Conservation (phyloP, 2,888 invertebrate species). For the Drosophila paramelanica region DNA sequence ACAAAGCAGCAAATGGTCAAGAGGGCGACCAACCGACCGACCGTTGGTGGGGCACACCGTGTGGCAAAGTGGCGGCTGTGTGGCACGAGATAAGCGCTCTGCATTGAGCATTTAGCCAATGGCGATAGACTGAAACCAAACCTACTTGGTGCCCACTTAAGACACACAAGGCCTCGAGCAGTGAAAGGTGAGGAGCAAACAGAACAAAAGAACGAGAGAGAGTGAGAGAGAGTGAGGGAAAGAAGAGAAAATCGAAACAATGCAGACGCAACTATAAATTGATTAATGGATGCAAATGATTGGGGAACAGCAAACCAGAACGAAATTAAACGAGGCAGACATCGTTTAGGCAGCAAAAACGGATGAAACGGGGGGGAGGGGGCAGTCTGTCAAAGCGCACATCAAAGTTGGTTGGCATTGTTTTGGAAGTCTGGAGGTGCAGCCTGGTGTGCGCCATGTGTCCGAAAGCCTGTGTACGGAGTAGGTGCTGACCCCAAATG, state of each 20-base stretch:
- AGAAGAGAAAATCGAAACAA: conserved; percentile 20
- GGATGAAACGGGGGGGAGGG: neutral
- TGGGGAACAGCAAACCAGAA: conserved; percentile 74
- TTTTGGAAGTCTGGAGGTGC: conserved; percentile 47
- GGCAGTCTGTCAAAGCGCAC: conserved; percentile 48
- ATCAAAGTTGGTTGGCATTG: conserved; percentile 64
- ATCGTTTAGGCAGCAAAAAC: neutral
- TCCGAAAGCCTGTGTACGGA: conserved; percentile 24
- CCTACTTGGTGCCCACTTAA: conserved; percentile 74
- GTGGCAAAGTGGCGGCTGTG: conserved; percentile 61
- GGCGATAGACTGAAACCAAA: conserved; percentile 54
- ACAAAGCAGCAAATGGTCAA: conserved; percentile 63
- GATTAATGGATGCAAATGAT: conserved; percentile 85
- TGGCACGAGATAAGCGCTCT: conserved; percentile 66
- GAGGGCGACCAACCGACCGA: conserved; percentile 17
- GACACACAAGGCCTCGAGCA: conserved; percentile 49
- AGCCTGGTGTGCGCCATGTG: conserved; percentile 68
- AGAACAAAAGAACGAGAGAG: neutral
- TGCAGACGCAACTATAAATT: conserved; percentile 74
- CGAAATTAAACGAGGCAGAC: conserved; percentile 46
- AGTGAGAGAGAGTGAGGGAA: conserved; percentile 2
- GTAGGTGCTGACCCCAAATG: conserved; percentile 65
- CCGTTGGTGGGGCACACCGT: conserved; percentile 1
- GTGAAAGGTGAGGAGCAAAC: conserved; percentile 46
- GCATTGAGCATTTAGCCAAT: conserved; percentile 56